These are phyloP conservation scores for Dryadula phaetusa DNA, from an alignment of 2,888 invertebrate genomes.

Conservation along the genomic window DNA sequence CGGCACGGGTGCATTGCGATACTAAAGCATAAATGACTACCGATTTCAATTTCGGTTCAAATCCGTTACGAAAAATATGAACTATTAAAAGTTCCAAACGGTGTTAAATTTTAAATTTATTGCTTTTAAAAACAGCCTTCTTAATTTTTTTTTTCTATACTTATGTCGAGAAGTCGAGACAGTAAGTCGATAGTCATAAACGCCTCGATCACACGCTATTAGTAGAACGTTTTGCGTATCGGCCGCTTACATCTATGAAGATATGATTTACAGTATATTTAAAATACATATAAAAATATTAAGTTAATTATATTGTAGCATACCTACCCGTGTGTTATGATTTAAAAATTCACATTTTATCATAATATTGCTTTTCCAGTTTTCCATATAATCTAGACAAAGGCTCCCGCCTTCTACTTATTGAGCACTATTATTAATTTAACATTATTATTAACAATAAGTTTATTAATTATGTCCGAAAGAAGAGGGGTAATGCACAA, in stretches of 20 bases:
- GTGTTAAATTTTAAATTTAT: conserved; percentile 42
- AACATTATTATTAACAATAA: conserved; percentile 53
- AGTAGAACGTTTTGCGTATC: conserved; percentile 76
- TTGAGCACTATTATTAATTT: conserved; percentile 80
- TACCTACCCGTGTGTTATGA: conserved; percentile 67
- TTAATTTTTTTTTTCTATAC: conserved; percentile 34
- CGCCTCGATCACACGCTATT: conserved; percentile 53
- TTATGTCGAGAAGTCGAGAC: conserved; percentile 31
- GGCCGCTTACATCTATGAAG: conserved; percentile 78
- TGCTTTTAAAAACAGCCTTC: conserved; percentile 44
- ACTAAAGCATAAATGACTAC: conserved; percentile 46
- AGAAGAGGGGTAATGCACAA: conserved; percentile 67
- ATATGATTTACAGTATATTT: conserved; percentile 82
- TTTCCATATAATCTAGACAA: conserved; percentile 54
- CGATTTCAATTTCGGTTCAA: conserved; percentile 37
- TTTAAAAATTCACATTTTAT: conserved; percentile 73
- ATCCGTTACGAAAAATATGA: conserved; percentile 29
- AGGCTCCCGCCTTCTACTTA: conserved; percentile 67
- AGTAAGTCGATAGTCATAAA: conserved; percentile 49
- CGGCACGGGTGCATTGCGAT: conserved; percentile 57
- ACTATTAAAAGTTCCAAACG: conserved; percentile 40
- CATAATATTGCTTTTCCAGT: conserved; percentile 76
- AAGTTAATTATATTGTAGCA: conserved; percentile 68
- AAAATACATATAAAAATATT: conserved; percentile 84
- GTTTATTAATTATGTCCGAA: conserved; percentile 69